Evolutionary conservation across 92 coral and sea anemone species (phyloP).

Genomic region (Metridium senile): DNA sequence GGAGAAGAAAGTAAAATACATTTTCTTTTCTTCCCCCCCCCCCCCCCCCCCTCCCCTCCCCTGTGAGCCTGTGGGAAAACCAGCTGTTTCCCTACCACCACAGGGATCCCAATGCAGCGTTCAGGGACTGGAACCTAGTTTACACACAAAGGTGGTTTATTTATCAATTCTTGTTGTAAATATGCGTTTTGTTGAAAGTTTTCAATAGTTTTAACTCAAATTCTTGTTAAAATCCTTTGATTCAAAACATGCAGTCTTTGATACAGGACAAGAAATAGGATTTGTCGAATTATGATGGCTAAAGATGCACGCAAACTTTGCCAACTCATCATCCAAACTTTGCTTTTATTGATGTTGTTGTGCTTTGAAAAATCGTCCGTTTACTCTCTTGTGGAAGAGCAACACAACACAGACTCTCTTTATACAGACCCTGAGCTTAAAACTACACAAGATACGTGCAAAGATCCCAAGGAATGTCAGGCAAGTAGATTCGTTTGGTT

Average conservation of each 20-base stretch:
- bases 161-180: too few relatives aligned
- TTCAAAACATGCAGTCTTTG: neutral
- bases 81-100: neutral
- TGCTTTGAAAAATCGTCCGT: neutral
- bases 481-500: neutral
- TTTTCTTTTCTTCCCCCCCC: too few relatives aligned
- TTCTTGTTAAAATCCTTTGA: neutral
- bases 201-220: neutral
- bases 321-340: neutral
- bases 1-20: too few relatives aligned
- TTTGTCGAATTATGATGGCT: neutral
- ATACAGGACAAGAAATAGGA: neutral
- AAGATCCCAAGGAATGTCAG: constrained; percentile 22
- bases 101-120: neutral
- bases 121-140: neutral
- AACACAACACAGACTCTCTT: neutral
- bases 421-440: neutral
- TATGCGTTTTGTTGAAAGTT: too few relatives aligned
- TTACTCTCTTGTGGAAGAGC: neutral
- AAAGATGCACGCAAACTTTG: neutral
- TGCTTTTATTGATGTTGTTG: neutral
- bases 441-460: constrained; percentile 8
- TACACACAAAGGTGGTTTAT: too few relatives aligned
- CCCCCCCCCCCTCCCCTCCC: too few relatives aligned
- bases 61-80: too few relatives aligned